Conservation (phyloP, 2,797 vertebrate species). For the Emydoidea blandingii region DNA sequence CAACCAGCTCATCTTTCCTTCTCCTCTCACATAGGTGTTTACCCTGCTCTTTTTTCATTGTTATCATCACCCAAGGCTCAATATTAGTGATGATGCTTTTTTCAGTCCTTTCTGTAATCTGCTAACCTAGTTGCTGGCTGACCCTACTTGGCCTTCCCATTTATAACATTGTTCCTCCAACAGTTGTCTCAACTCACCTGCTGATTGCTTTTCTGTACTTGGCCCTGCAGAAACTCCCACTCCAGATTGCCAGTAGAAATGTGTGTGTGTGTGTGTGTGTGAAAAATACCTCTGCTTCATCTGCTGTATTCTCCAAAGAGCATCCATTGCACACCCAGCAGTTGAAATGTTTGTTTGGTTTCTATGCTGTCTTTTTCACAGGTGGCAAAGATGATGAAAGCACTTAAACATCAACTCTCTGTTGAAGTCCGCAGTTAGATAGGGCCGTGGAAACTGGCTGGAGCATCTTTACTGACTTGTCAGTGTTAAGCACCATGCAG, state of each 20-base stretch:
- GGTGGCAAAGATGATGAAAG: not conserved
- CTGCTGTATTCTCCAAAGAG: not conserved
- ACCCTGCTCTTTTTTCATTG: not conserved
- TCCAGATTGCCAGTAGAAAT: not conserved
- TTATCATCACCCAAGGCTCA: not conserved
- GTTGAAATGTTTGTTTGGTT: not conserved
- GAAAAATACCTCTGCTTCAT: not conserved
- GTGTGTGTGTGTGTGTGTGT: rapidly evolving
- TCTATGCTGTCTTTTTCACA: not conserved
- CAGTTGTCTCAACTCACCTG: not conserved
- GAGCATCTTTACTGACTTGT: not conserved
- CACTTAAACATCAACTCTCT: rapidly evolving
- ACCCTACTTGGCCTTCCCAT: slow-evolving; percentile 15
- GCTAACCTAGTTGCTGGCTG: slow-evolving; percentile 26
- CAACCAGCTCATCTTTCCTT: not conserved
- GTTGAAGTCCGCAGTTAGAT: rapidly evolving
- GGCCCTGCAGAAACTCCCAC: not conserved
- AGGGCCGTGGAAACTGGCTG: not conserved
- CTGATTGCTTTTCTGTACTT: slow-evolving; percentile 18
- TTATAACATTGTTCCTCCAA: slow-evolving; percentile 49
- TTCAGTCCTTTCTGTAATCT: not conserved
- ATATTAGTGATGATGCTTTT: not conserved
- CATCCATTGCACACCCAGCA: rapidly evolving
- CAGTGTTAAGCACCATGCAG: not conserved
- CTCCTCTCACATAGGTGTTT: not conserved